Evolutionary conservation across 2,888 invertebrate genomes (phyloP).

Genomic region (Emesis russula): DNA sequence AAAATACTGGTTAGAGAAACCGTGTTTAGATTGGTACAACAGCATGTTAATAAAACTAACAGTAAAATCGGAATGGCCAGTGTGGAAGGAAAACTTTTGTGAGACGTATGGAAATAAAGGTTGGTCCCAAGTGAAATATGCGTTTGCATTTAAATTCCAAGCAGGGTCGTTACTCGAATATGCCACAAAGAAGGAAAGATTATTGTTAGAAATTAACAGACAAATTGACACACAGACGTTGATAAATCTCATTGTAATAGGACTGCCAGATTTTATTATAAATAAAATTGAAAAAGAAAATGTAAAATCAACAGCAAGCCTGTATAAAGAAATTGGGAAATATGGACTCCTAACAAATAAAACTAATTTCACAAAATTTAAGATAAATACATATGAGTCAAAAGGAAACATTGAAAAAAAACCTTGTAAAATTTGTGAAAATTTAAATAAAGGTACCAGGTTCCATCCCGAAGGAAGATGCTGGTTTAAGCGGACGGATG

Average conservation of each 20-base stretch:
- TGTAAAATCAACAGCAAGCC: too few relatives aligned
- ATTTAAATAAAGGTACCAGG: background rate
- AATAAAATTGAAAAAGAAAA: too few relatives aligned
- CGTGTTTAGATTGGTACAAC: constrained; percentile 56
- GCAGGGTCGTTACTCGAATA: constrained; percentile 69
- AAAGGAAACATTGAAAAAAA: background rate
- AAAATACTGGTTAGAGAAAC: constrained; percentile 42
- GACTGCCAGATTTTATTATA: too few relatives aligned
- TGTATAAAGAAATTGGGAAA: too few relatives aligned
- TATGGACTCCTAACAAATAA: too few relatives aligned
- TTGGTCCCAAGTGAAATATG: constrained; percentile 69
- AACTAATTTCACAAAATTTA: background rate
- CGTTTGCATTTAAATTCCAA: constrained; percentile 50
- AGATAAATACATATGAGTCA: background rate
- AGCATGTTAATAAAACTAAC: constrained; percentile 61
- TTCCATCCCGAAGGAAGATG: background rate
- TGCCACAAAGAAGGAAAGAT: constrained; percentile 50
- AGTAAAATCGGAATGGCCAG: constrained; percentile 43
- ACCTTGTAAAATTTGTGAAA: background rate
- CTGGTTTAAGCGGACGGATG: background rate
- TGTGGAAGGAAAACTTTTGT: constrained; percentile 52
- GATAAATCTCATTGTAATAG: too few relatives aligned
- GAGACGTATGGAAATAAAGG: constrained; percentile 65
- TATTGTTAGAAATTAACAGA: too few relatives aligned
- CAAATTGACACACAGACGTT: too few relatives aligned